Conservation (phyloP, 2,888 invertebrate species). For the Dynastes maya region DNA sequence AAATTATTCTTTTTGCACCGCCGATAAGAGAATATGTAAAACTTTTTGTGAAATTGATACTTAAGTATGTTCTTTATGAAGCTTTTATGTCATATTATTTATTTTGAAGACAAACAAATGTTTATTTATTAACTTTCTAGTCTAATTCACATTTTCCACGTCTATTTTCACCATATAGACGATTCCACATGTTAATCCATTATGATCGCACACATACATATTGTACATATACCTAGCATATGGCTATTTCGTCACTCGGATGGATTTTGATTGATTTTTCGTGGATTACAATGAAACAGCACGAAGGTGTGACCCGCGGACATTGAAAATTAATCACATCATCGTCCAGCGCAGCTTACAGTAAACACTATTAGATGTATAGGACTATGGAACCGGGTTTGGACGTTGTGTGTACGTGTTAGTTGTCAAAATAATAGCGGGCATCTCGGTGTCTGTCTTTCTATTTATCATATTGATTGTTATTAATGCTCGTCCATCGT, state of each 20-base stretch:
- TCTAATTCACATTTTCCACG: background rate
- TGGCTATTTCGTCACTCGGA: slow-evolving; percentile 10
- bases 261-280: slow-evolving; percentile 33
- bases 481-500: slow-evolving; percentile 18
- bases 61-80: too few relatives aligned
- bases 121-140: too few relatives aligned
- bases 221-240: background rate
- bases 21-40: too few relatives aligned
- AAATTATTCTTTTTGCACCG: too few relatives aligned
- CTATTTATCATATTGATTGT: slow-evolving; percentile 35
- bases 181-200: background rate
- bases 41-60: too few relatives aligned
- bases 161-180: background rate
- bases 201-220: background rate
- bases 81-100: too few relatives aligned
- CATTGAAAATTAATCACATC: slow-evolving; percentile 2
- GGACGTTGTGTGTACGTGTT: slow-evolving; percentile 22
- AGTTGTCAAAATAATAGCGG: slow-evolving; percentile 34
- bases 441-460: slow-evolving; percentile 4
- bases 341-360: background rate
- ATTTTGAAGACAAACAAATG: too few relatives aligned
- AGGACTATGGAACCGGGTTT: slow-evolving; percentile 12
- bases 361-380: slow-evolving; percentile 30
- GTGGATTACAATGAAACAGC: slow-evolving; percentile 28
- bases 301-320: slow-evolving; percentile 26